Percentiles rank a stretch among this genome's conserved stretches.
Evolutionary conservation across 2,113 vertebrate genomes (phyloP).

Genomic region (Hypanus sabinus): DNA sequence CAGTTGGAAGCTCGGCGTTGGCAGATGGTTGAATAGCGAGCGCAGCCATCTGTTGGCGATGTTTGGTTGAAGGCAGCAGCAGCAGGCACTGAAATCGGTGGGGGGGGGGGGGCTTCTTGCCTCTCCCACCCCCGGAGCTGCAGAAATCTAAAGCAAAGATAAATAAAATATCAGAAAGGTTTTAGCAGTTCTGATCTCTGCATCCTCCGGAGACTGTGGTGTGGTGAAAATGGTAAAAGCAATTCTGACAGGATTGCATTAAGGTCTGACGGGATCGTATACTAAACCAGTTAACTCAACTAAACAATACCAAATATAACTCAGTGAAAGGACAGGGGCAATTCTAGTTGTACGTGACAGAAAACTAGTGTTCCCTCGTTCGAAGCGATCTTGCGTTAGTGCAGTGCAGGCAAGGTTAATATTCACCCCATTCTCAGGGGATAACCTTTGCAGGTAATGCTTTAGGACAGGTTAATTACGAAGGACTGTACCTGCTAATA

Average conservation of each 20-base stretch:
- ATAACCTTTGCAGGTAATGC: background rate
- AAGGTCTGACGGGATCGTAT: background rate
- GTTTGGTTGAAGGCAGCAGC: background rate
- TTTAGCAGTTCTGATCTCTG: background rate
- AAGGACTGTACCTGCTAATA: background rate
- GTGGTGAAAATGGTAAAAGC: background rate
- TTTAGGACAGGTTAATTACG: background rate
- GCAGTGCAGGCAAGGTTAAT: background rate
- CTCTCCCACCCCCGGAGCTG: background rate
- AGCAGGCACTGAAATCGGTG: background rate
- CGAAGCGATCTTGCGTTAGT: background rate
- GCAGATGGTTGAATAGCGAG: constrained; percentile 8
- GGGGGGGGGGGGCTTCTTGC: background rate
- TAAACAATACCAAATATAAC: background rate
- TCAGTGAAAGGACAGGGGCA: background rate
- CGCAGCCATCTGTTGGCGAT: too few relatives aligned
- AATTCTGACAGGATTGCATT: background rate
- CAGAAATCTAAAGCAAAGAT: background rate
- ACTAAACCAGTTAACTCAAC: background rate
- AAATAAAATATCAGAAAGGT: constrained; percentile 23
- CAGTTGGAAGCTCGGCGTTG: background rate
- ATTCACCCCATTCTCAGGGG: background rate
- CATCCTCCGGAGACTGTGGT: background rate
- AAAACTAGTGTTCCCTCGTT: background rate
- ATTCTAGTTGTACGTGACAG: background rate